Conservation (phyloP, 1,140 invertebrate species). For the Bactericera cockerelli region DNA sequence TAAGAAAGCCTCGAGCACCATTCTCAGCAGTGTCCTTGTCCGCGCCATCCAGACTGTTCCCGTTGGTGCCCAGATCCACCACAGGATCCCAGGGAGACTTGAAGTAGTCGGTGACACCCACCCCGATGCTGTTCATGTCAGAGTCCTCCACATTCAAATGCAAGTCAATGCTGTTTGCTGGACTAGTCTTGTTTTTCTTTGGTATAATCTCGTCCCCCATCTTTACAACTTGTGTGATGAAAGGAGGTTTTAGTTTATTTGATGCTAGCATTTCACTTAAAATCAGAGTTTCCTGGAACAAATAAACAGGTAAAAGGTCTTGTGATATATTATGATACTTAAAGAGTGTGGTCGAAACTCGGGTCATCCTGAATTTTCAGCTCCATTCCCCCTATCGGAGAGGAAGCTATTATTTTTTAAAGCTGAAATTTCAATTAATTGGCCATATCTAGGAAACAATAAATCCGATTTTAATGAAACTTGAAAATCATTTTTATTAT, state of each 20-base stretch:
- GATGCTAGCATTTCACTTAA: neutral
- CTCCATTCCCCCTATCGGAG: too few species aligned
- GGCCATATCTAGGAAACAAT: too few species aligned
- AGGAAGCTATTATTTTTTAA: too few species aligned
- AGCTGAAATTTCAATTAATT: too few species aligned
- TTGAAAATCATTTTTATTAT: too few species aligned
- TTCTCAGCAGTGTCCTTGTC: slow-evolving; percentile 9
- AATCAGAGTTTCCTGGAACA: slow-evolving; percentile 10
- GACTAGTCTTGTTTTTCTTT: neutral
- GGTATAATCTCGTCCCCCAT: slow-evolving; percentile 21
- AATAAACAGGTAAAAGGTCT: neutral
- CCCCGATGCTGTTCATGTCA: slow-evolving; percentile 9
- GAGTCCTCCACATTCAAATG: neutral
- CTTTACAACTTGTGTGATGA: slow-evolving; percentile 27
- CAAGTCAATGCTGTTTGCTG: neutral
- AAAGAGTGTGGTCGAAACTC: too few species aligned
- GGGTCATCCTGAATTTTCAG: too few species aligned
- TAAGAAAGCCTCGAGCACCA: neutral
- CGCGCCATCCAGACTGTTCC: slow-evolving; percentile 10
- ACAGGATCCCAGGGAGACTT: slow-evolving; percentile 20
- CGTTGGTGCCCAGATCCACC: slow-evolving; percentile 10
- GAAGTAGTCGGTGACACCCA: slow-evolving; percentile 19
- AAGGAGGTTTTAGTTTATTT: neutral
- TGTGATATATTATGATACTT: neutral
- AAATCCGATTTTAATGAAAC: too few species aligned